A percentile compares a stretch with the other conserved stretches of the same genome.
Conservation (phyloP, 2,888 invertebrate genomes). For the Campaea margaritaria region DNA sequence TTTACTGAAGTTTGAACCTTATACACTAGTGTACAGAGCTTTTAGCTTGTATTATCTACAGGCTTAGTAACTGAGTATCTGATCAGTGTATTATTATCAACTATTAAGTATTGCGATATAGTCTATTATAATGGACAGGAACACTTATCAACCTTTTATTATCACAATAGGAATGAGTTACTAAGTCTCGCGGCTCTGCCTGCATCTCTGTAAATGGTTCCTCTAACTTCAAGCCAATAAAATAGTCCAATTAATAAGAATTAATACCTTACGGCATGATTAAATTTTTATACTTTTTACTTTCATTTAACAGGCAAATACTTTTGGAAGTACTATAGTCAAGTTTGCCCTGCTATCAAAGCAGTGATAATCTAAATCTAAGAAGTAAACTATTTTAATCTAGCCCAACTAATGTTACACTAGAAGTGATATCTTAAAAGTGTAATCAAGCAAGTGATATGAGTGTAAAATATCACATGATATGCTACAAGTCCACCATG, state of each 20-base stretch:
- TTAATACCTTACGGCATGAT: too few relatives aligned
- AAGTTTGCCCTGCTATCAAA: too few relatives aligned
- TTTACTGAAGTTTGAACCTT: neutral
- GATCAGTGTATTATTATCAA: too few relatives aligned
- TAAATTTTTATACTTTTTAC: neutral
- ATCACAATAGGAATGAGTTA: neutral
- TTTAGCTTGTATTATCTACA: neutral
- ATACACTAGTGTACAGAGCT: neutral
- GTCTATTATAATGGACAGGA: slow-evolving; percentile 2
- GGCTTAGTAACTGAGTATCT: neutral
- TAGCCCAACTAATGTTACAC: slow-evolving; percentile 7
- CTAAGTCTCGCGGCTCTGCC: too few relatives aligned
- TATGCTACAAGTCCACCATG: slow-evolving; percentile 82
- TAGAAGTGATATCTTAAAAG: slow-evolving; percentile 1
- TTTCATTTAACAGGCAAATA: neutral
- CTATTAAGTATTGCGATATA: too few relatives aligned
- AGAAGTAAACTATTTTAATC: slow-evolving; percentile 15
- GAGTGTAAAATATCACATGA: slow-evolving; percentile 36
- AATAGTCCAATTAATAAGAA: too few relatives aligned
- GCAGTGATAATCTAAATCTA: slow-evolving; percentile 5
- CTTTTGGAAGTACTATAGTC: neutral
- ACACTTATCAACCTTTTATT: neutral
- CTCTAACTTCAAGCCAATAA: too few relatives aligned
- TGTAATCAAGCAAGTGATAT: slow-evolving; percentile 25
- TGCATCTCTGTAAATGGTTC: too few relatives aligned